Percentiles rank a stretch among this genome's conserved stretches.
Evolutionary conservation across 2,888 invertebrate genomes (phyloP).

Genomic region (Hecatera dysodea): DNA sequence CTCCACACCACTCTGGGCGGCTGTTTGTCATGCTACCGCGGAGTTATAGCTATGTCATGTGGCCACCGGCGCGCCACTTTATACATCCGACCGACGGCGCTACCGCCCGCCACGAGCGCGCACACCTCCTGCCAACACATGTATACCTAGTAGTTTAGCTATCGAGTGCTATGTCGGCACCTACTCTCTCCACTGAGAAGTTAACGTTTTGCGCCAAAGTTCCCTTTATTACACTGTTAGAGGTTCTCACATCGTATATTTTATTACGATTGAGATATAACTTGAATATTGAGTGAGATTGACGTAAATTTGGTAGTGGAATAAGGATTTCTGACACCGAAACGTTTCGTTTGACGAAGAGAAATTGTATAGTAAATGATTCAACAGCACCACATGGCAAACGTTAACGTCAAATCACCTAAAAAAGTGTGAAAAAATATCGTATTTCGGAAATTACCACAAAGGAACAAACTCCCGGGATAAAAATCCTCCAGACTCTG

Average conservation of each 20-base stretch:
- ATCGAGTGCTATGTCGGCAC: slow-evolving; percentile 67
- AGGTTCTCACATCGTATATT: slow-evolving; percentile 64
- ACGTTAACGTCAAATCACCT: neutral
- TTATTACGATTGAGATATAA: slow-evolving; percentile 59
- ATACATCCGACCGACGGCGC: slow-evolving; percentile 87
- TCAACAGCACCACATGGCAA: no score
- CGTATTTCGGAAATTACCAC: no score
- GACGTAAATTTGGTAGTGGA: slow-evolving; percentile 38
- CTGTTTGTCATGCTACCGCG: slow-evolving; percentile 89
- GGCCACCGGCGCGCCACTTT: slow-evolving; percentile 91
- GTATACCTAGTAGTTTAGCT: slow-evolving; percentile 69
- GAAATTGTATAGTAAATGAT: neutral
- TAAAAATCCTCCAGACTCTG: no score
- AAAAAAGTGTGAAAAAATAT: neutral
- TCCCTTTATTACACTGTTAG: slow-evolving; percentile 56
- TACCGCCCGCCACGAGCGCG: slow-evolving; percentile 82
- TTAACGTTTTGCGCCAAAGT: slow-evolving; percentile 62
- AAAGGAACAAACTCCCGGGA: no score
- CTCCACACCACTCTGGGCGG: slow-evolving; percentile 78
- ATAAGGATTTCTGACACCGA: slow-evolving; percentile 10
- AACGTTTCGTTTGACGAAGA: neutral
- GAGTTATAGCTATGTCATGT: slow-evolving; percentile 90
- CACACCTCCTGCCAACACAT: slow-evolving; percentile 71
- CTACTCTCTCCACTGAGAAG: slow-evolving; percentile 64
- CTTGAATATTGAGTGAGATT: slow-evolving; percentile 57